Conservation (phyloP, 2,797 vertebrate species). For the Helarctos malayanus region DNA sequence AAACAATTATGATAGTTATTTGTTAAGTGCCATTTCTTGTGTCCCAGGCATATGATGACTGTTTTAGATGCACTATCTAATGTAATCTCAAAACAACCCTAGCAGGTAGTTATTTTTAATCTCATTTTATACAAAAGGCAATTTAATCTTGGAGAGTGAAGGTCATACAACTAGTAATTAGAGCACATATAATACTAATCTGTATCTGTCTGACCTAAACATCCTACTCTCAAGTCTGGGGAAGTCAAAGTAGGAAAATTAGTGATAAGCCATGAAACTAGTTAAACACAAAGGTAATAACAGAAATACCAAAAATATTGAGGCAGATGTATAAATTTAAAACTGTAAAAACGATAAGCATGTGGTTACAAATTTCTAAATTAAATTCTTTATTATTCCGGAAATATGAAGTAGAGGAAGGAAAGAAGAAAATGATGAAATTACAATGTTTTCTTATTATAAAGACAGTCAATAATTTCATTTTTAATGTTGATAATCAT, state of each 20-base stretch:
- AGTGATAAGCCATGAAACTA: neutral
- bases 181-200: neutral
- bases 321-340: neutral
- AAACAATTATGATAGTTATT: conserved; percentile 35
- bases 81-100: neutral
- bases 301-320: neutral
- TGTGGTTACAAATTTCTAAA: neutral
- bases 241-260: neutral
- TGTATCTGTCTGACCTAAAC: neutral
- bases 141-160: conserved; percentile 15
- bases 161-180: neutral
- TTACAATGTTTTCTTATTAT: neutral
- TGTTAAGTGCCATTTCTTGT: conserved; percentile 11
- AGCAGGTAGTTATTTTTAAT: conserved; percentile 10
- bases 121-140: conserved; percentile 8
- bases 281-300: neutral
- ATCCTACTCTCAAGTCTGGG: neutral
- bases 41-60: neutral
- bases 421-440: neutral
- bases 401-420: neutral
- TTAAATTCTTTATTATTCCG: conserved; percentile 15
- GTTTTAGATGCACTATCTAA: conserved; percentile 21
- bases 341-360: neutral
- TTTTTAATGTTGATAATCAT: neutral
- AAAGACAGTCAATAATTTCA: neutral